Percentiles rank a stretch among this genome's conserved stretches.
These are phyloP conservation scores for Pollenia angustigena DNA, from an alignment of 2,888 invertebrate genomes.

Conservation along the genomic window DNA sequence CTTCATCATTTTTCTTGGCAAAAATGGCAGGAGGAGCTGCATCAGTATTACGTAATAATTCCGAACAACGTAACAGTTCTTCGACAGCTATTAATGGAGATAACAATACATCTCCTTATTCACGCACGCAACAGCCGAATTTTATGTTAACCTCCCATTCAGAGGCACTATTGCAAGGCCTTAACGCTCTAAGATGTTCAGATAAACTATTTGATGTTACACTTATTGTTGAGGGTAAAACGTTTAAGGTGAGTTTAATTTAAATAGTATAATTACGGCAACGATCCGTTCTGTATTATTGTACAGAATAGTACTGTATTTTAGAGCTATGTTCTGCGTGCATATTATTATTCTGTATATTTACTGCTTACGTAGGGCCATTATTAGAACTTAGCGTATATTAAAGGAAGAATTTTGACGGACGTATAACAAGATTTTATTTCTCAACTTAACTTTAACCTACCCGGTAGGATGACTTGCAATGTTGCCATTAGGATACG, in stretches of 20 bases:
- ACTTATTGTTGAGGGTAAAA: conserved; percentile 87
- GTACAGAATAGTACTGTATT: too few relatives aligned
- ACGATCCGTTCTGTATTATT: too few relatives aligned
- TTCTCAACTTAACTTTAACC: too few relatives aligned
- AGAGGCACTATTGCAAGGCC: conserved; percentile 84
- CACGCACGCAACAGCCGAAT: conserved; percentile 69
- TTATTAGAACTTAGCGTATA: too few relatives aligned
- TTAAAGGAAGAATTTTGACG: too few relatives aligned
- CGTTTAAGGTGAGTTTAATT: conserved; percentile 85
- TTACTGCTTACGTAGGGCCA: too few relatives aligned
- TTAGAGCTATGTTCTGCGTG: too few relatives aligned
- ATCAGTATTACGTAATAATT: conserved; percentile 72
- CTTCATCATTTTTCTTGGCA: conserved; percentile 6
- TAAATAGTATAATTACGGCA: background rate
- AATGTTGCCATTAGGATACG: too few relatives aligned
- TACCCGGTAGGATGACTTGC: too few relatives aligned
- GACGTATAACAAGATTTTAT: too few relatives aligned
- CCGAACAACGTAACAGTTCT: conserved; percentile 71
- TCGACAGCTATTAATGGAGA: conserved; percentile 57
- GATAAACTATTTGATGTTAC: conserved; percentile 88
- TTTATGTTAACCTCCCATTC: conserved; percentile 74
- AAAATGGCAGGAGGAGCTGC: conserved; percentile 75
- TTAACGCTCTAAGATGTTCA: conserved; percentile 87
- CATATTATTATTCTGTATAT: too few relatives aligned
- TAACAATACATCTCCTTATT: conserved; percentile 66